Evolutionary conservation across 2,888 invertebrate genomes (phyloP).

Genomic region (Nesidiocoris tenuis): DNA sequence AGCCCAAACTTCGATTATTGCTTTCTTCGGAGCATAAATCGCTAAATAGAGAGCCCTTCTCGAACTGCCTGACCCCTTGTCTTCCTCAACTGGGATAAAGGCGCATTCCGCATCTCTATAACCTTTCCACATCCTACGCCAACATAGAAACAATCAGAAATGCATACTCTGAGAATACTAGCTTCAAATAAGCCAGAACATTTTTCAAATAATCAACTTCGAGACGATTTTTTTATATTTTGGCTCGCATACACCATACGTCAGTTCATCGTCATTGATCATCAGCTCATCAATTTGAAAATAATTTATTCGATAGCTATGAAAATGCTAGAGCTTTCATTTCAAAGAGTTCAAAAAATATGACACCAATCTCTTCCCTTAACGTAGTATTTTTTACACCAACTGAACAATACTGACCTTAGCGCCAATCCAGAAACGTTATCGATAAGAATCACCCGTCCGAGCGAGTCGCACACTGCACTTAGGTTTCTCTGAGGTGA

Average conservation of each 20-base stretch:
- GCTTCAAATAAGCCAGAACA: neutral
- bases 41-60: conserved; percentile 69
- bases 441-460: conserved; percentile 85
- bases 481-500: conserved; percentile 79
- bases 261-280: too few relatives aligned
- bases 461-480: conserved; percentile 80
- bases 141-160: neutral
- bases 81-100: conserved; percentile 81
- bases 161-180: neutral
- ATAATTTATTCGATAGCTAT: too few relatives aligned
- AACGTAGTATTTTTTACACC: too few relatives aligned
- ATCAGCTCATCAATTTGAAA: too few relatives aligned
- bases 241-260: too few relatives aligned
- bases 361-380: too few relatives aligned
- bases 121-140: conserved; percentile 57
- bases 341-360: too few relatives aligned
- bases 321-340: too few relatives aligned
- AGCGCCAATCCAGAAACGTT: conserved; percentile 74
- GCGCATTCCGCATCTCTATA: conserved; percentile 94
- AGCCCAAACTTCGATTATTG: conserved; percentile 89
- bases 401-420: conserved; percentile 60
- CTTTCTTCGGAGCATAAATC: conserved; percentile 90
- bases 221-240: too few relatives aligned
- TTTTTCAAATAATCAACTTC: too few relatives aligned
- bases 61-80: conserved; percentile 52